These are phyloP conservation scores for Gymnopithys bicolor DNA, from an alignment of 2,797 vertebrate species.

Conservation along the genomic window DNA sequence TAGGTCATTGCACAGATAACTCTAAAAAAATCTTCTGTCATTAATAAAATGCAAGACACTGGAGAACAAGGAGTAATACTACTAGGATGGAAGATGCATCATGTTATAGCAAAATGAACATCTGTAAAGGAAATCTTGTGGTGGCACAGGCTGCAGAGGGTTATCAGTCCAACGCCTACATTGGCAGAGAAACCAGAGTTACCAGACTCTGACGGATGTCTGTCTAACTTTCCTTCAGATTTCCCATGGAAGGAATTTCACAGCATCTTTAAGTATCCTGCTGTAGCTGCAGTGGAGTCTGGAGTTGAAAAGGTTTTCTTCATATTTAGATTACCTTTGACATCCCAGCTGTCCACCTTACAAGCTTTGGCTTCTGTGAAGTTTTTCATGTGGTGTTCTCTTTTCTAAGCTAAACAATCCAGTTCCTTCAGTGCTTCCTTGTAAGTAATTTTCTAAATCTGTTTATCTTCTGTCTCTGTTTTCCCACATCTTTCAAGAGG, in stretches of 20 bases:
- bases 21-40: not conserved
- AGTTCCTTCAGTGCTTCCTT: slow-evolving; percentile 12
- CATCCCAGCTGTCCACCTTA: slow-evolving; percentile 32
- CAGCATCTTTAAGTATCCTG: slow-evolving; percentile 18
- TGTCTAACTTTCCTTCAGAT: slow-evolving; percentile 34
- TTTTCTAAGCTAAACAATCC: slow-evolving; percentile 48
- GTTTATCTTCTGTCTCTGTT: slow-evolving; percentile 9
- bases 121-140: slow-evolving; percentile 8
- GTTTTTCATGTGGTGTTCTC: slow-evolving; percentile 5
- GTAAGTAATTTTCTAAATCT: slow-evolving; percentile 23
- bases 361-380: slow-evolving; percentile 22
- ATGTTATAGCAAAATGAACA: not conserved
- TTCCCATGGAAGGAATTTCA: slow-evolving; percentile 45
- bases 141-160: not conserved
- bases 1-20: not conserved
- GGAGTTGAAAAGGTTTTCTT: slow-evolving; percentile 35
- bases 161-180: not conserved
- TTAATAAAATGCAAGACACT: not conserved
- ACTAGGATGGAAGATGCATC: not conserved
- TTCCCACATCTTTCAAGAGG: slow-evolving; percentile 8
- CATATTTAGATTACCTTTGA: slow-evolving; percentile 47
- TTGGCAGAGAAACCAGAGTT: slow-evolving; percentile 12
- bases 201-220: not conserved
- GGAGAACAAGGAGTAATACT: not conserved
- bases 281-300: slow-evolving; percentile 20